These are phyloP conservation scores for Serinus canaria DNA, from an alignment of 2,113 vertebrate species.

Conservation along the genomic window DNA sequence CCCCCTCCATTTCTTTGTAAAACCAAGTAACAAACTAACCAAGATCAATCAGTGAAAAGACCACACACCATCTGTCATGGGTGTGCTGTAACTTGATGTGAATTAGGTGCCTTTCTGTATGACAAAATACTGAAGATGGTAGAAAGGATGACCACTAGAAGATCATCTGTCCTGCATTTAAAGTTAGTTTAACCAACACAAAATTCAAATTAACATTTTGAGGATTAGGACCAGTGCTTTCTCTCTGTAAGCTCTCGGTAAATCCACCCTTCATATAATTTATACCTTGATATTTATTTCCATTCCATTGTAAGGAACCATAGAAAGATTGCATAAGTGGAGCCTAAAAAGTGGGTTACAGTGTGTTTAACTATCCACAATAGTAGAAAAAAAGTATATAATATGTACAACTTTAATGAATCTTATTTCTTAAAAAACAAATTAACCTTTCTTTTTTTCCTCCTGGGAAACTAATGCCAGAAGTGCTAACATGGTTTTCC, in stretches of 20 bases:
- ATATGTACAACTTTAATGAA: background rate
- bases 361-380: background rate
- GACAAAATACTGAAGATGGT: background rate
- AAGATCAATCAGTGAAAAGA: background rate
- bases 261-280: background rate
- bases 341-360: background rate
- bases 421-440: background rate
- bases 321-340: background rate
- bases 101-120: background rate
- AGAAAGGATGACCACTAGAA: background rate
- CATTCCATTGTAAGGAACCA: background rate
- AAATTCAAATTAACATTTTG: background rate
- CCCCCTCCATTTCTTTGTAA: background rate
- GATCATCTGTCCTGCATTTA: background rate
- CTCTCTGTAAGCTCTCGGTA: background rate
- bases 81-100: background rate
- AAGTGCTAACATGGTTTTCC: background rate
- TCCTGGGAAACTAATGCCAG: background rate
- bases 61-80: no score
- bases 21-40: background rate
- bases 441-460: background rate
- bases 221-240: background rate
- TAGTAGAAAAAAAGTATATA: background rate
- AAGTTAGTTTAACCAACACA: background rate
- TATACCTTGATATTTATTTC: background rate